Conservation (phyloP, 2,888 invertebrate genomes). For the Oscheius sp. region DNA sequence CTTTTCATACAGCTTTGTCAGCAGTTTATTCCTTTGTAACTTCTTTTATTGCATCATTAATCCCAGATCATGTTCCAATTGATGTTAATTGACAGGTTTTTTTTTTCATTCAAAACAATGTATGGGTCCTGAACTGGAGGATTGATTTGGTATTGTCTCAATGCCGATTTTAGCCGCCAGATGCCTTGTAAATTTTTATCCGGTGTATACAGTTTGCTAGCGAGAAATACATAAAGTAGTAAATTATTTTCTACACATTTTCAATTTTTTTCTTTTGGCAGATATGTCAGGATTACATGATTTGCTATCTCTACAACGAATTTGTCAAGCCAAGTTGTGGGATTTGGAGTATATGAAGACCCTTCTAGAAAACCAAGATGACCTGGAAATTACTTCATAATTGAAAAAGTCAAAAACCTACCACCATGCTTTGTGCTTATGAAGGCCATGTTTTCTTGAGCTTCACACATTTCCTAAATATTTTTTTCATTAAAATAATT, state of each 20-base stretch:
- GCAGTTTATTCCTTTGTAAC: constrained; percentile 85
- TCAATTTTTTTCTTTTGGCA: background rate
- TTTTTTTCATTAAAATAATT: background rate
- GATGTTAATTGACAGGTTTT: constrained; percentile 70
- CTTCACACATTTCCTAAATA: constrained; percentile 38
- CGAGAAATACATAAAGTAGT: too few species aligned
- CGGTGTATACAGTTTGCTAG: too few species aligned
- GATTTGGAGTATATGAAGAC: constrained; percentile 82
- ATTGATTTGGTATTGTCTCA: too few species aligned
- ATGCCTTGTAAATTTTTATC: too few species aligned
- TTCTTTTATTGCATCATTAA: constrained; percentile 90
- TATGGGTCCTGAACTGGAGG: too few species aligned
- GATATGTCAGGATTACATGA: background rate
- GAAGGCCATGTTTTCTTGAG: constrained; percentile 75
- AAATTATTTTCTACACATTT: too few species aligned
- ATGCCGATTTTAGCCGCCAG: too few species aligned
- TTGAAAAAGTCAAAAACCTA: too few species aligned
- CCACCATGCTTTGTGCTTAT: constrained; percentile 88
- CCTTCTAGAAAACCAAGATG: constrained; percentile 95
- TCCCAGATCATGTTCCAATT: constrained; percentile 81
- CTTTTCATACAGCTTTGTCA: constrained; percentile 79
- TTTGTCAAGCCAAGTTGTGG: constrained; percentile 90
- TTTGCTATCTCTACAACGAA: constrained; percentile 62
- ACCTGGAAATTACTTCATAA: too few species aligned
- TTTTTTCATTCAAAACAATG: too few species aligned